Percentiles rank a stretch among this genome's conserved stretches.
These are phyloP conservation scores for Phocoena phocoena DNA, from an alignment of 2,113 vertebrate genomes.

Conservation along the genomic window DNA sequence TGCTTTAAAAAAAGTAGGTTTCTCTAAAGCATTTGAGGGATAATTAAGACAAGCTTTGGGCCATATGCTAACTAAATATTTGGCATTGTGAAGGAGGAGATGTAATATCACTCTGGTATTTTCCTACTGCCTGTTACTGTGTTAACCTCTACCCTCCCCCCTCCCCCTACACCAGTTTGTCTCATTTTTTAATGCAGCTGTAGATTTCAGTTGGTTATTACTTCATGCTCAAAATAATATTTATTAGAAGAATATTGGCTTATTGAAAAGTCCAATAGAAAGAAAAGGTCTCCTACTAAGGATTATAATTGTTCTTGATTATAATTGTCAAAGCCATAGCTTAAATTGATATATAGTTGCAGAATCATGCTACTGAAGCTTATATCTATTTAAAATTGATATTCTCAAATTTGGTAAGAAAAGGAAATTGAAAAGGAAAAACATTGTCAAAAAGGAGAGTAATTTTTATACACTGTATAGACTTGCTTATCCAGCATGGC, in stretches of 20 bases:
- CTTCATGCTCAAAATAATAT: neutral
- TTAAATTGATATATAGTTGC: constrained; percentile 12
- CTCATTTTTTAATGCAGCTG: neutral
- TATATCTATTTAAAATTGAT: constrained; percentile 14
- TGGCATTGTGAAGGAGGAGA: neutral
- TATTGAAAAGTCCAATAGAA: constrained; percentile 14
- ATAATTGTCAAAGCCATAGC: neutral
- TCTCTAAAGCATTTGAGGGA: constrained; percentile 7
- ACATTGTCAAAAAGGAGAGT: neutral
- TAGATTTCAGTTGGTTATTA: constrained; percentile 10
- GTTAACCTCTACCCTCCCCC: neutral
- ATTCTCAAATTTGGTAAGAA: constrained; percentile 14
- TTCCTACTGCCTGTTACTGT: neutral
- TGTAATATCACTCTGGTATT: neutral
- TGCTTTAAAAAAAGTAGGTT: constrained; percentile 24
- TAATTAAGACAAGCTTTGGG: neutral
- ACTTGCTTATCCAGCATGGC: neutral
- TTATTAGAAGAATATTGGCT: constrained; percentile 29
- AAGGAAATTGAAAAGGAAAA: neutral
- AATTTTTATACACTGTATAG: neutral
- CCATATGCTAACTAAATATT: neutral
- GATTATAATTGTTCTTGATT: constrained; percentile 8
- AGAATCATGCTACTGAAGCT: neutral
- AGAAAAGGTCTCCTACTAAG: neutral
- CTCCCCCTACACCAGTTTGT: neutral